Evolutionary conservation across 2,888 invertebrate genomes (phyloP).

Genomic region (Trichogramma dendrolimi): DNA sequence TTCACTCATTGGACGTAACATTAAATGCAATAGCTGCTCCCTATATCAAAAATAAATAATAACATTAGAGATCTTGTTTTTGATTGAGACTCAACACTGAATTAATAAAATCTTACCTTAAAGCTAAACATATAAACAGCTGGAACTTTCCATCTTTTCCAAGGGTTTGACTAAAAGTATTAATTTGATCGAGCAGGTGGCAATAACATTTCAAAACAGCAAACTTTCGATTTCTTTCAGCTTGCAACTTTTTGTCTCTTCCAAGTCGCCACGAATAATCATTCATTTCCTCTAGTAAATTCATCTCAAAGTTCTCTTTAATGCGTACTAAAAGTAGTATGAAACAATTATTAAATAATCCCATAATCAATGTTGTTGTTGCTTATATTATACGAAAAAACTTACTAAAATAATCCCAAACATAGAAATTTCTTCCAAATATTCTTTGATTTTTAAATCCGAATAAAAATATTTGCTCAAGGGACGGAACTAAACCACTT

Average conservation of each 20-base stretch:
- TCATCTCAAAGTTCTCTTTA: conserved; percentile 77
- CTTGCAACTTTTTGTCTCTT: conserved; percentile 40
- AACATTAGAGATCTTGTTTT: not conserved
- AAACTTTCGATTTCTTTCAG: conserved; percentile 45
- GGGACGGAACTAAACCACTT: conserved; percentile 84
- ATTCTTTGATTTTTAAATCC: conserved; percentile 91
- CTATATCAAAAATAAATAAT: conserved; percentile 51
- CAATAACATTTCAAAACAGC: conserved; percentile 83
- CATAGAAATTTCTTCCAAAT: conserved; percentile 89
- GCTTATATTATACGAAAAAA: conserved; percentile 20
- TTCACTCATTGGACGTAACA: conserved; percentile 86
- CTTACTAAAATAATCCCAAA: conserved; percentile 97
- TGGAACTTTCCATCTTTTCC: conserved; percentile 99
- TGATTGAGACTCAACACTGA: not conserved
- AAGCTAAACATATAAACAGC: conserved; percentile 88
- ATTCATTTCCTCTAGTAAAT: conserved; percentile 62
- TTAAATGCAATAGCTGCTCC: conserved; percentile 83
- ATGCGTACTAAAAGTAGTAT: conserved; percentile 61
- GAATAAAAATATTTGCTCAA: conserved; percentile 92
- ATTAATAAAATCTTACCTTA: conserved; percentile 62
- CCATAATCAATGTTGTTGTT: conserved; percentile 2
- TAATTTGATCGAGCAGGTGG: conserved; percentile 84
- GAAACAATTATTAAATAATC: conserved; percentile 1
- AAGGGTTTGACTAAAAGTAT: conserved; percentile 75
- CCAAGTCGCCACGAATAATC: conserved; percentile 48